Conservation (phyloP, 2,888 invertebrate genomes). For the Tiliacea citrago region DNA sequence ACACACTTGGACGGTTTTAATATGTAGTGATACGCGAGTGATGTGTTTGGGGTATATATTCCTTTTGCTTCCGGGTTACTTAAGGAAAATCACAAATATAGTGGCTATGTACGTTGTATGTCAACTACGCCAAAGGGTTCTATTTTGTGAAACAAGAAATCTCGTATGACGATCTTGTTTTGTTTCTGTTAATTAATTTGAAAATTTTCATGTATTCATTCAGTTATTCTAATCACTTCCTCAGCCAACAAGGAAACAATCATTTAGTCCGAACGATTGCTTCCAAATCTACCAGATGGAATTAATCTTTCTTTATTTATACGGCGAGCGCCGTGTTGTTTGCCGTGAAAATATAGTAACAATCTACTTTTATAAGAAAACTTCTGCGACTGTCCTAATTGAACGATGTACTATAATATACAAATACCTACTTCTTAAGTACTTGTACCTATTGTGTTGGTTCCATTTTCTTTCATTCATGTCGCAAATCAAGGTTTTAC, state of each 20-base stretch:
- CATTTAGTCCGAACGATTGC: conserved; percentile 69
- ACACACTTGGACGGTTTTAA: neutral
- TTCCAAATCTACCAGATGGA: conserved; percentile 65
- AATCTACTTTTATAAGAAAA: conserved; percentile 67
- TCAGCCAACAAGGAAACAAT: conserved; percentile 63
- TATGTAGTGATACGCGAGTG: conserved; percentile 38
- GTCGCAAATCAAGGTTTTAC: conserved; percentile 38
- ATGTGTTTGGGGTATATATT: conserved; percentile 29
- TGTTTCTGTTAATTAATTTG: conserved; percentile 49
- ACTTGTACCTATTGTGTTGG: conserved; percentile 9
- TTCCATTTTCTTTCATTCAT: conserved; percentile 13
- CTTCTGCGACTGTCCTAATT: conserved; percentile 67
- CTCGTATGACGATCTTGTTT: conserved; percentile 24
- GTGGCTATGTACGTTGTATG: neutral
- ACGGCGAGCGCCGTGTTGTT: conserved; percentile 59
- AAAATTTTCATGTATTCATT: conserved; percentile 57
- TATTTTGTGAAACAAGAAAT: conserved; percentile 19
- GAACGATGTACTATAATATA: conserved; percentile 53
- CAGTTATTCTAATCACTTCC: conserved; percentile 53
- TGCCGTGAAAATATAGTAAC: conserved; percentile 68
- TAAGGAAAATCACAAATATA: conserved; percentile 17
- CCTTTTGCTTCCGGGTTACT: conserved; percentile 2
- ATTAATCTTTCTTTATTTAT: conserved; percentile 68
- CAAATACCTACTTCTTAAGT: conserved; percentile 32
- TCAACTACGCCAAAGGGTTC: conserved; percentile 31